phyloP scores from a whole-genome alignment of 2,113 vertebrate species.

The Nesoenas mayeri region DNA sequence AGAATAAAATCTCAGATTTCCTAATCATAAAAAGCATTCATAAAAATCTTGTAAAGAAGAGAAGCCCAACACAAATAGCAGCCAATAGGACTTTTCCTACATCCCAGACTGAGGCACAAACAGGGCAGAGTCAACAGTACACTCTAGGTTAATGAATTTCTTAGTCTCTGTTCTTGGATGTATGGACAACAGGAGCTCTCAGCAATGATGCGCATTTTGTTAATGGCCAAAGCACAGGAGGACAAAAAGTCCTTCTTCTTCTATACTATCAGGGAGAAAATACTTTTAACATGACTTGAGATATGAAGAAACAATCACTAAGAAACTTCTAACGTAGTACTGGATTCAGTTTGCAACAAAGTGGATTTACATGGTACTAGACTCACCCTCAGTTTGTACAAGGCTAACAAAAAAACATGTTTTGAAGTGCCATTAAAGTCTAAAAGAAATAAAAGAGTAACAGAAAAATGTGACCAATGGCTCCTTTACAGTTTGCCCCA shows the following conservation, averaged over 20 bases:
- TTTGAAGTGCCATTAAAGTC: background rate
- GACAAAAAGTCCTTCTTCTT: background rate
- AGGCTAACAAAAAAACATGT: background rate
- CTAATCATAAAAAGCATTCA: background rate
- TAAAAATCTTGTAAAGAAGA: background rate
- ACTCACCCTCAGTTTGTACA: background rate
- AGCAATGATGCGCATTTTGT: accelerated
- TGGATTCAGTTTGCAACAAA: background rate
- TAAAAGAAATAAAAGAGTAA: background rate
- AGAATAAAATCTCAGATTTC: background rate
- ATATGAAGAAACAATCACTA: background rate
- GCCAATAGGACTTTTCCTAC: background rate
- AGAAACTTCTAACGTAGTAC: background rate
- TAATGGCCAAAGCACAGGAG: background rate
- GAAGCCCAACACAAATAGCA: background rate
- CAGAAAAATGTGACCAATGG: background rate
- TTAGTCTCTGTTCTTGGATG: background rate
- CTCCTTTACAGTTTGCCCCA: background rate
- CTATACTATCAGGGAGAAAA: background rate
- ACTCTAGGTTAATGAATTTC: background rate
- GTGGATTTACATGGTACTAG: background rate
- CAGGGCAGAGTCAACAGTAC: accelerated
- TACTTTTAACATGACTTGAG: background rate
- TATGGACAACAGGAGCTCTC: background rate
- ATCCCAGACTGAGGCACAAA: background rate